Conservation (phyloP, 2,888 invertebrate genomes). For the Coenonympha glycerion region DNA sequence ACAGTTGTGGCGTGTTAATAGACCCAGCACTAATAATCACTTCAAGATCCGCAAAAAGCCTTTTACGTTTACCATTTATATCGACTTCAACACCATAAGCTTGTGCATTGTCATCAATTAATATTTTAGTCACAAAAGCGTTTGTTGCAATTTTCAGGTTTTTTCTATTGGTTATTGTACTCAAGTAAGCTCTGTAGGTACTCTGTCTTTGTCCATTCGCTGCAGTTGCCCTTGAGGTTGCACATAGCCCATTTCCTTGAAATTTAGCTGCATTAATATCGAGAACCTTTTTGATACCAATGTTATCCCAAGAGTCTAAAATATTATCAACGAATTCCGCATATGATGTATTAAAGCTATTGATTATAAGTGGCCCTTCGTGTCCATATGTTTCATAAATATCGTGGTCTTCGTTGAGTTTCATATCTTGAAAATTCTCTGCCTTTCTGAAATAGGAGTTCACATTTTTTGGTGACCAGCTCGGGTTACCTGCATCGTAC, state of each 20-base stretch:
- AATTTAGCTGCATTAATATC: constrained; percentile 59
- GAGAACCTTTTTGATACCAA: constrained; percentile 51
- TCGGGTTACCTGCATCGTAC: constrained; percentile 68
- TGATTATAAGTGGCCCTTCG: constrained; percentile 61
- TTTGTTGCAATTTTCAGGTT: constrained; percentile 62
- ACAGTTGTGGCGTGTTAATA: constrained; percentile 66
- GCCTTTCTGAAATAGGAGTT: constrained; percentile 66
- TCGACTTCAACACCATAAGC: constrained; percentile 56
- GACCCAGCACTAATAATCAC: constrained; percentile 67
- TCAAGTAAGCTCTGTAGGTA: constrained; percentile 65
- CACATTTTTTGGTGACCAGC: constrained; percentile 74
- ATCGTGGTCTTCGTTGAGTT: constrained; percentile 31
- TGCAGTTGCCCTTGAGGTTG: constrained; percentile 54
- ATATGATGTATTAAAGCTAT: constrained; percentile 59
- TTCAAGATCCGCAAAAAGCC: constrained; percentile 50
- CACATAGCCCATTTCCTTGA: constrained; percentile 40
- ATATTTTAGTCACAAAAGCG: constrained; percentile 63
- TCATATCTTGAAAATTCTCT: constrained; percentile 58
- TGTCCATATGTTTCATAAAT: constrained; percentile 48
- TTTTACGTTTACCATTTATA: constrained; percentile 31
- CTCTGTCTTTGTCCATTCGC: constrained; percentile 64
- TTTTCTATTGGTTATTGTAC: constrained; percentile 35
- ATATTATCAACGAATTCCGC: constrained; percentile 42
- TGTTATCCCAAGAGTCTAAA: constrained; percentile 54
- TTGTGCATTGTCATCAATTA: constrained; percentile 51